These are phyloP conservation scores for Sinocyclocheilus anophthalmus DNA, from an alignment of 2,113 vertebrate species.

Conservation along the genomic window DNA sequence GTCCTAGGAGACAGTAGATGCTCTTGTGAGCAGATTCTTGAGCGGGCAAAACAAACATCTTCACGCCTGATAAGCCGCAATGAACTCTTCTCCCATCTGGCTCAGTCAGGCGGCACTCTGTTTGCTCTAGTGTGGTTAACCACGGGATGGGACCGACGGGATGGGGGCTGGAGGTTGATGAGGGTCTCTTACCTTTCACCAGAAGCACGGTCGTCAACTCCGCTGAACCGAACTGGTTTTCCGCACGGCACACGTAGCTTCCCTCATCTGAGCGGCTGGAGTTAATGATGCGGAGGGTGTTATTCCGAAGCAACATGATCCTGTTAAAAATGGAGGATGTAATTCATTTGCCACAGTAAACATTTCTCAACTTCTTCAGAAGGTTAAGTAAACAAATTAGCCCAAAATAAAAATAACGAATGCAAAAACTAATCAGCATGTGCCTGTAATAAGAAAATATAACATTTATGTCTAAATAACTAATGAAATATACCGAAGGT, in stretches of 20 bases:
- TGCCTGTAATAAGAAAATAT: not conserved
- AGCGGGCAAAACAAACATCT: slow-evolving; percentile 64
- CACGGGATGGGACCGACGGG: slow-evolving; percentile 35
- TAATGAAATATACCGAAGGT: not conserved
- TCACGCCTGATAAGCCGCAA: slow-evolving; percentile 66
- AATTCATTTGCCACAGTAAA: slow-evolving; percentile 1
- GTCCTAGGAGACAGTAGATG: slow-evolving; percentile 37
- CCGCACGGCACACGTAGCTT: slow-evolving; percentile 84
- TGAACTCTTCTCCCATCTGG: slow-evolving; percentile 51
- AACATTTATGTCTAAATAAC: not conserved
- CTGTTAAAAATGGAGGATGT: slow-evolving; percentile 70
- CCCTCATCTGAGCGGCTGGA: slow-evolving; percentile 91
- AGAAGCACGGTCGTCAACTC: slow-evolving; percentile 85
- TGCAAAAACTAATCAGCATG: not conserved
- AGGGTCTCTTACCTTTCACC: slow-evolving; percentile 88
- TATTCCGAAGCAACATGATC: slow-evolving; percentile 88
- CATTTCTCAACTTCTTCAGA: not conserved
- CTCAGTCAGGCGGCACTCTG: slow-evolving; percentile 30
- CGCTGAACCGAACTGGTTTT: slow-evolving; percentile 91
- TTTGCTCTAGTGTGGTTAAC: slow-evolving; percentile 27
- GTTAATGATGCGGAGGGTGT: slow-evolving; percentile 87
- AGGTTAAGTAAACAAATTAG: slow-evolving; percentile 1
- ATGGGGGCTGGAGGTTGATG: slow-evolving; percentile 66
- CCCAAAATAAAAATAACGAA: not conserved
- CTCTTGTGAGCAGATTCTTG: slow-evolving; percentile 67